Evolutionary conservation across 2,888 invertebrate species (phyloP).

Genomic region (Phortica okadai): DNA sequence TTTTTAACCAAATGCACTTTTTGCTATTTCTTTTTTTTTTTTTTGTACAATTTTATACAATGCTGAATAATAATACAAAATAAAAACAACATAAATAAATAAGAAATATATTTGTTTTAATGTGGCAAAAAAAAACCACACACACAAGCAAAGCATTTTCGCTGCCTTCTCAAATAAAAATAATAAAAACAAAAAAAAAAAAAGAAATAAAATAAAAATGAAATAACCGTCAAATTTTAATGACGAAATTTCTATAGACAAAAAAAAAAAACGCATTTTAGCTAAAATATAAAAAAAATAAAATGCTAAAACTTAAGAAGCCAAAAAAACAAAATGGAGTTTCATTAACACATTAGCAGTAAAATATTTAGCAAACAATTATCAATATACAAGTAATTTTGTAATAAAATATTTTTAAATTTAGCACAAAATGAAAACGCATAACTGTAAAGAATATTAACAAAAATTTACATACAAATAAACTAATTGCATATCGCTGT

Average conservation of each 20-base stretch:
- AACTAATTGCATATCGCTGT: slow-evolving; percentile 66
- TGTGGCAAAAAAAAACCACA: not conserved
- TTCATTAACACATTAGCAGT: slow-evolving; percentile 44
- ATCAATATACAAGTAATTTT: slow-evolving; percentile 24
- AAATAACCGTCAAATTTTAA: slow-evolving; percentile 13
- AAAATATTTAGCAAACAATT: slow-evolving; percentile 44
- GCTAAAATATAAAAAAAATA: not conserved
- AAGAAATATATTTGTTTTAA: not conserved
- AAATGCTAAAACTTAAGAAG: slow-evolving; percentile 6
- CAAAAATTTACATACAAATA: slow-evolving; percentile 42
- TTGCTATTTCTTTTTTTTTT: not conserved
- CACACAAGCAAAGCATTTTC: slow-evolving; percentile 28
- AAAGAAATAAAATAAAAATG: not conserved
- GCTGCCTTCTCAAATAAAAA: slow-evolving; percentile 44
- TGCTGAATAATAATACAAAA: slow-evolving; percentile 9
- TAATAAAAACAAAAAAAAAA: slow-evolving; percentile 24
- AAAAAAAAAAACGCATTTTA: not conserved
- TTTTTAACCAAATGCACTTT: slow-evolving; percentile 12
- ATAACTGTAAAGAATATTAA: slow-evolving; percentile 1
- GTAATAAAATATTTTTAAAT: slow-evolving; percentile 16
- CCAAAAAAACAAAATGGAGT: slow-evolving; percentile 17
- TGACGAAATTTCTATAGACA: not conserved
- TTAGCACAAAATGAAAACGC: slow-evolving; percentile 29
- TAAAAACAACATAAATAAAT: not conserved
- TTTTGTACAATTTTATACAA: not conserved